These are phyloP conservation scores for Crioceris asparagi DNA, from an alignment of 2,888 invertebrate genomes.

Conservation along the genomic window DNA sequence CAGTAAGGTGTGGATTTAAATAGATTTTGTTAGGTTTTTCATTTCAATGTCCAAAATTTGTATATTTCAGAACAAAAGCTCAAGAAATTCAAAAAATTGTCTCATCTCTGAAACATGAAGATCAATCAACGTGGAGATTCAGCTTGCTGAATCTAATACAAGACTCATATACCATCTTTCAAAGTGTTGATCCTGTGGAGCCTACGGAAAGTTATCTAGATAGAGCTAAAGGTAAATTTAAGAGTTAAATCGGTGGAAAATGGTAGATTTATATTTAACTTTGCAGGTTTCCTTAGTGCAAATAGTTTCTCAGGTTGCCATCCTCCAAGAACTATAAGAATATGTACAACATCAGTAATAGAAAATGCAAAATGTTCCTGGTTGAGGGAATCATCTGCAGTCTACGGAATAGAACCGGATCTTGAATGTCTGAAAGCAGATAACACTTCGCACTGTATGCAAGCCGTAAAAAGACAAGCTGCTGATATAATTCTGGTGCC, in stretches of 20 bases:
- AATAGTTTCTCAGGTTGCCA: constrained; percentile 59
- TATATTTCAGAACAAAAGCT: constrained; percentile 40
- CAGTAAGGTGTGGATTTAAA: constrained; percentile 43
- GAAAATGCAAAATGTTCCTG: constrained; percentile 71
- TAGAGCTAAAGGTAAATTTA: constrained; percentile 35
- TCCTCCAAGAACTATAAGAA: constrained; percentile 48
- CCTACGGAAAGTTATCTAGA: constrained; percentile 58
- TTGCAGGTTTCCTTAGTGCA: constrained; percentile 45
- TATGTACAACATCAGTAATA: constrained; percentile 58
- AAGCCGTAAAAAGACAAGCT: constrained; percentile 48
- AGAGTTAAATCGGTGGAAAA: too few species aligned
- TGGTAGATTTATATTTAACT: too few species aligned
- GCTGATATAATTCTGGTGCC: constrained; percentile 64
- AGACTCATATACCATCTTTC: constrained; percentile 44
- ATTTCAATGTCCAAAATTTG: too few species aligned
- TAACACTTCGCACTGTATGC: constrained; percentile 55
- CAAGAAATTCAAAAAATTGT: constrained; percentile 43
- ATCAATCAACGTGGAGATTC: constrained; percentile 42
- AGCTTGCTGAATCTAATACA: constrained; percentile 52
- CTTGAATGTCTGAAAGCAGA: constrained; percentile 62
- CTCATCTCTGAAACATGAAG: constrained; percentile 35
- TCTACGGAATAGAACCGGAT: constrained; percentile 67
- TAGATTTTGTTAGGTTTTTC: not conserved
- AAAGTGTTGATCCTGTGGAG: constrained; percentile 46
- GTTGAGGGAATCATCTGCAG: constrained; percentile 61